Percentiles rank a stretch among this genome's conserved stretches.
Conservation (phyloP, 2,797 vertebrate genomes). For the Coracias cyanogaster region DNA sequence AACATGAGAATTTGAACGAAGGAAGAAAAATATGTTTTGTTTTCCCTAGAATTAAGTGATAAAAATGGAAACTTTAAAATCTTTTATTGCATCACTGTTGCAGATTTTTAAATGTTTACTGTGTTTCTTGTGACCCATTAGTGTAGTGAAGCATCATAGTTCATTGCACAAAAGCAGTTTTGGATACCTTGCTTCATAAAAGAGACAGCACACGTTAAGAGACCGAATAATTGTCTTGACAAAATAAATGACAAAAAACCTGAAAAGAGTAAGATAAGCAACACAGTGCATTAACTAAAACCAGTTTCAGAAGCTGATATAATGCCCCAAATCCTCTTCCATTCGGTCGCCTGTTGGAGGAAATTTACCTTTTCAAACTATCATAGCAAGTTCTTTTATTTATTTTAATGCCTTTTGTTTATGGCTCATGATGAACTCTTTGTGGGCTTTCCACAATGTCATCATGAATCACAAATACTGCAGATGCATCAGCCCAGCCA, state of each 20-base stretch:
- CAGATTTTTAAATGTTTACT: not conserved
- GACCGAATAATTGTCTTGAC: not conserved
- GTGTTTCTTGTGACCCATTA: not conserved
- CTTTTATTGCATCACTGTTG: not conserved
- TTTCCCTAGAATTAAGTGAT: not conserved
- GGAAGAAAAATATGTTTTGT: not conserved
- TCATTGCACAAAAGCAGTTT: not conserved
- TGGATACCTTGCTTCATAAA: not conserved
- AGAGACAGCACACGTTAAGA: not conserved
- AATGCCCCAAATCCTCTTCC: not conserved
- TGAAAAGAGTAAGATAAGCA: not conserved
- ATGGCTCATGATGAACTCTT: not conserved
- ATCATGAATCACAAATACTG: rapidly evolving
- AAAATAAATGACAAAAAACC: not conserved
- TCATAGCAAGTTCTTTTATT: not conserved
- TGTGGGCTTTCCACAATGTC: not conserved
- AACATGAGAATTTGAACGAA: not conserved
- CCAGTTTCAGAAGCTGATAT: not conserved
- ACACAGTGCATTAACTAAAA: not conserved
- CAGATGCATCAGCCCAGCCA: not conserved
- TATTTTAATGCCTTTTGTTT: not conserved
- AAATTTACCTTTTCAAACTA: not conserved
- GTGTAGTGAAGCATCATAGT: not conserved
- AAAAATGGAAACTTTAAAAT: not conserved
- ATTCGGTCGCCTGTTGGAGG: not conserved